These are phyloP conservation scores for Nicator chloris DNA, from an alignment of 2,113 vertebrate genomes.

Conservation along the genomic window DNA sequence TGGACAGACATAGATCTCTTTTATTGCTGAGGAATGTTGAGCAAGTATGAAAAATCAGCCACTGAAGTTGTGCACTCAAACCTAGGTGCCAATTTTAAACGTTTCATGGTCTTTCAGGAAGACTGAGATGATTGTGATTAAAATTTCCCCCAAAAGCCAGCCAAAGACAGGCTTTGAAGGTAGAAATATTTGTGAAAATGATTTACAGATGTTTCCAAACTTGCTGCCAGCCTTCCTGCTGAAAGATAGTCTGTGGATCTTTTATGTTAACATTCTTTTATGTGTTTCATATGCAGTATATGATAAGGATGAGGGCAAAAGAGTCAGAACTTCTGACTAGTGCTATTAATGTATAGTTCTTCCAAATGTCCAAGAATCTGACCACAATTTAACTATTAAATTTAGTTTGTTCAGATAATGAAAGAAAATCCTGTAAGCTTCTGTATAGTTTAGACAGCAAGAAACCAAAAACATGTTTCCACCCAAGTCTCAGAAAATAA, in stretches of 20 bases:
- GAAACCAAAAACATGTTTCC: not conserved
- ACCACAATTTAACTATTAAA: not conserved
- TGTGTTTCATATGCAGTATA: not conserved
- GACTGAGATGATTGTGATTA: not conserved
- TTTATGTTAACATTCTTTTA: not conserved
- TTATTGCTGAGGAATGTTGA: not conserved
- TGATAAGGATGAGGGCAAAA: not conserved
- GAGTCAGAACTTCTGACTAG: not conserved
- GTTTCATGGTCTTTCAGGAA: not conserved
- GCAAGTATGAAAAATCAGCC: not conserved
- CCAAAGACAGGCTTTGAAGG: slow-evolving; percentile 19
- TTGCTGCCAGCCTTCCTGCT: not conserved
- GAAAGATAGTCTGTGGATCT: not conserved
- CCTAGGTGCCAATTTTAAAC: not conserved
- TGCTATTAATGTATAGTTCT: not conserved
- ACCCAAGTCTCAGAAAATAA: not conserved
- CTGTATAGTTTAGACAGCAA: not conserved
- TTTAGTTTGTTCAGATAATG: not conserved
- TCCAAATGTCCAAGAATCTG: not conserved
- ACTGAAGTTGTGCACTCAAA: not conserved
- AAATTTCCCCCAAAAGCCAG: not conserved
- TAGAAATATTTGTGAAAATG: slow-evolving; percentile 30
- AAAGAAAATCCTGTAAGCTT: not conserved
- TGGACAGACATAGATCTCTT: not conserved
- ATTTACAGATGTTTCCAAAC: slow-evolving; percentile 50